Evolutionary conservation across 2,797 vertebrate species (phyloP).

Genomic region (Miichthys miiuy): DNA sequence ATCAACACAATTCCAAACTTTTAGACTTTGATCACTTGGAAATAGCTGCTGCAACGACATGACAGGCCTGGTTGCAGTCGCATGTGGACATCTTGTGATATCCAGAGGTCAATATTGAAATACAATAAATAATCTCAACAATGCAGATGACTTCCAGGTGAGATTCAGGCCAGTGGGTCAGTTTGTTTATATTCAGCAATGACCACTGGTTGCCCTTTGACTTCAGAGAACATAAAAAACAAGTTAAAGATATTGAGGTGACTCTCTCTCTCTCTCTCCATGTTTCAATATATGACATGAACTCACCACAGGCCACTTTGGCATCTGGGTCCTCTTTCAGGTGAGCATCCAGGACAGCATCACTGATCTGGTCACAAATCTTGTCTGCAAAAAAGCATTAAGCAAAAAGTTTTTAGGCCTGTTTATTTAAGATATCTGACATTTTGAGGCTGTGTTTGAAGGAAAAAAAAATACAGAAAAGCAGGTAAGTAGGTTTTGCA

Average conservation of each 20-base stretch:
- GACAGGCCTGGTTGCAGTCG: neutral
- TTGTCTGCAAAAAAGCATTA: conserved; percentile 88
- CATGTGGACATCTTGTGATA: neutral
- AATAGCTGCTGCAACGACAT: neutral
- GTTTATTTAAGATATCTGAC: too few relatives aligned
- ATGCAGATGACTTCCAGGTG: neutral
- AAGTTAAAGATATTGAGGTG: neutral
- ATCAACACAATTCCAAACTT: neutral
- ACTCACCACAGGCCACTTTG: conserved; percentile 98
- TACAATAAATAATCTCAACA: conserved; percentile 25
- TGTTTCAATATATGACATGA: neutral
- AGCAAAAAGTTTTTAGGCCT: neutral
- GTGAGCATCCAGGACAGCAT: conserved; percentile 97
- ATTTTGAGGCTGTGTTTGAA: neutral
- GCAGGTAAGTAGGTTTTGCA: neutral
- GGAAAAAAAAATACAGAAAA: neutral
- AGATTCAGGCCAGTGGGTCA: conserved; percentile 8
- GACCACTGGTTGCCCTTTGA: neutral
- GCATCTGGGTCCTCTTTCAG: conserved; percentile 96
- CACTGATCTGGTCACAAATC: conserved; percentile 99
- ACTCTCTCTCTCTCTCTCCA: neutral
- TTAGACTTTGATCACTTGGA: neutral
- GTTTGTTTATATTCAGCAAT: conserved; percentile 1
- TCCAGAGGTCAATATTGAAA: conserved; percentile 28
- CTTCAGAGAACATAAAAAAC: neutral